A percentile compares a stretch with the other conserved stretches of the same genome.
These are phyloP conservation scores for Mionectes macconnelli DNA, from an alignment of 2,113 vertebrate species.

Conservation along the genomic window DNA sequence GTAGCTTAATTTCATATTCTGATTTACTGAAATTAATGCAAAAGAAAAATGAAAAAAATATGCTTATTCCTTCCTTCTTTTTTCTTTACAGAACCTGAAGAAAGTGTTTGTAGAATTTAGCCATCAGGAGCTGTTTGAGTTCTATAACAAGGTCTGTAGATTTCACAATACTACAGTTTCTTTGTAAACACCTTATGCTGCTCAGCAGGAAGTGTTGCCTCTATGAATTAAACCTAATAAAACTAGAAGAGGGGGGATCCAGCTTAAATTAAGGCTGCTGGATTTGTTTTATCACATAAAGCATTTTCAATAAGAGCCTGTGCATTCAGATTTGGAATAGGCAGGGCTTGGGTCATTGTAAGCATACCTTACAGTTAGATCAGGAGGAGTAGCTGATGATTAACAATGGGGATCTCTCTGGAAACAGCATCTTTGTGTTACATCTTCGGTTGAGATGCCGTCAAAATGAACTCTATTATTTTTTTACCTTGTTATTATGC, in stretches of 20 bases:
- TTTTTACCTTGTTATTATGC: slow-evolving; percentile 34
- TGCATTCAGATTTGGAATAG: not conserved
- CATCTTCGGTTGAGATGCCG: not conserved
- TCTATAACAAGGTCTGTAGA: slow-evolving; percentile 92
- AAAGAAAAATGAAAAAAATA: not conserved
- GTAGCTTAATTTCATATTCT: not conserved
- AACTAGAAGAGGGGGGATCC: slow-evolving; percentile 19
- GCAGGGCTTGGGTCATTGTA: not conserved
- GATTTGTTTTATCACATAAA: slow-evolving; percentile 25
- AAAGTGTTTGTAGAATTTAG: slow-evolving; percentile 90
- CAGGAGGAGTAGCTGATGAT: not conserved
- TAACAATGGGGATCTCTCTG: not conserved
- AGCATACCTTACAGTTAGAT: not conserved
- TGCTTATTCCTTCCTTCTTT: not conserved
- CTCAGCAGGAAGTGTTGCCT: slow-evolving; percentile 28
- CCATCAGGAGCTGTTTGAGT: slow-evolving; percentile 92
- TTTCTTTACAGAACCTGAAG: slow-evolving; percentile 79
- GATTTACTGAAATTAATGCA: not conserved
- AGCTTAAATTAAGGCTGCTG: slow-evolving; percentile 11
- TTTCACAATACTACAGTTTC: slow-evolving; percentile 42
- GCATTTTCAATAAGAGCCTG: not conserved
- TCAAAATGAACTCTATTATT: not conserved
- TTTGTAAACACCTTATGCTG: slow-evolving; percentile 59
- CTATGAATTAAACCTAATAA: slow-evolving; percentile 47
- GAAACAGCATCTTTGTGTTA: slow-evolving; percentile 22